Base-by-base conservation (phyloP, 2,113 vertebrate species). In the Chionomys nivalis region DNA sequence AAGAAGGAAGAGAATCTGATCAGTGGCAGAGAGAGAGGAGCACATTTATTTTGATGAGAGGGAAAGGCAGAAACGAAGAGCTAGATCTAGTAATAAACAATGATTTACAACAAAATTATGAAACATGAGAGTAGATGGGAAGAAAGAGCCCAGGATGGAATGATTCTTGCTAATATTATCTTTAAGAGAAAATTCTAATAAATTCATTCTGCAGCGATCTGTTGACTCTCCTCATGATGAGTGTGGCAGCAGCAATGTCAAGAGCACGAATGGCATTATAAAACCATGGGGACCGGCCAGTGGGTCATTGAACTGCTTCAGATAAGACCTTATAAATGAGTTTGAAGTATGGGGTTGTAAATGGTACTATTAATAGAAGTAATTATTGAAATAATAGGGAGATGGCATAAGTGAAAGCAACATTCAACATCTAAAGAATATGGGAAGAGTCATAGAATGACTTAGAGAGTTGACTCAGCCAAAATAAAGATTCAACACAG, bases 231-330 rank as follows among this genome's bases (percentile, higher is more conserved):
- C 24, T 26, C 33, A 83, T 21, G 23, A 47, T 6, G 28, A 23
- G 17, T 39, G 36, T 24, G 9, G 19, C 31, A 76, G 9, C 63
- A 28, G 58, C 63, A 16, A 39, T 42, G n/a, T 77, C 19, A 70
- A 39, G 9, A 13, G 3, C 39, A 1, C 19, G 0, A 47, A 11
- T 49, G 26, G 2, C 47, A 6, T 52, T 63, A 21, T 3, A 19
- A 26, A 90, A 10, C 8, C 39, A 2, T 55, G 28, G 49, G 26
- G 31, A 52, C 36, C 14, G 10, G 4, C 21, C 42, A 86, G 70
- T 49, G 78, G 6, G 11, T 13, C 26, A 83, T 1, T 52, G 19
- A 81, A 28, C 10, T 79, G 63, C 63, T 28, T 52, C 28, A 49
- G n/a, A 12, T 19, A 47, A 61, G 58, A 70, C 28, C 44, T 47